Percentiles rank a stretch among this genome's conserved stretches.
Evolutionary conservation across 2,797 vertebrate species (phyloP).

Genomic region (Danionella dracula): DNA sequence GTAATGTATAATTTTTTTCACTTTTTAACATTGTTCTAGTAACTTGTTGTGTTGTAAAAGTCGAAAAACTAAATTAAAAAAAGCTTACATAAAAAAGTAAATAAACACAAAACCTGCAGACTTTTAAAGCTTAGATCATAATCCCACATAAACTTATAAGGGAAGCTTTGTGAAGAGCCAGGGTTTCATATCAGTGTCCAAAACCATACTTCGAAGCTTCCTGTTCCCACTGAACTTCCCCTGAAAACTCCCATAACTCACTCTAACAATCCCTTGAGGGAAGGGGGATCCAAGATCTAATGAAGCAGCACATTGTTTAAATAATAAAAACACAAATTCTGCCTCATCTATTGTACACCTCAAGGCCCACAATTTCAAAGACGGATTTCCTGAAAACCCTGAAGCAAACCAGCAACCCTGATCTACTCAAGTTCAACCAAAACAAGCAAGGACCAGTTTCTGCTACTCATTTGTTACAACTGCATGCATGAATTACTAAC

Average conservation of each 20-base stretch:
- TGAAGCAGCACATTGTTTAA: neutral
- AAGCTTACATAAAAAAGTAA: too few species aligned
- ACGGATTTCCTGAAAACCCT: neutral
- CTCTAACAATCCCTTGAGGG: constrained; percentile 1
- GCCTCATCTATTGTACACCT: neutral
- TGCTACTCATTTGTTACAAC: neutral
- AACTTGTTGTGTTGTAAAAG: too few species aligned
- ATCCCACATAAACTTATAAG: constrained; percentile 10
- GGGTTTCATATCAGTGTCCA: constrained; percentile 28
- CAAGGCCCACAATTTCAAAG: neutral
- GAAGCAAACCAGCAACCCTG: neutral
- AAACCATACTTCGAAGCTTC: constrained; percentile 38
- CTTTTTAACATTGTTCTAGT: too few species aligned
- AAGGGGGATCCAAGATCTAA: neutral
- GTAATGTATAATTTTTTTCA: too few species aligned
- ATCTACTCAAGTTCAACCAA: neutral
- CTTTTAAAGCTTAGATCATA: too few species aligned
- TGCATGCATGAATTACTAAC: neutral
- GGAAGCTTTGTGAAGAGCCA: constrained; percentile 28
- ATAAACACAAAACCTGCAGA: too few species aligned
- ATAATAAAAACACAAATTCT: neutral
- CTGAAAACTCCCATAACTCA: constrained; percentile 4
- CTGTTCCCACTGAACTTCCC: constrained; percentile 7
- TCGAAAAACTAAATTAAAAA: too few species aligned
- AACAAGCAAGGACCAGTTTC: neutral